Evolutionary conservation across 2,113 vertebrate genomes (phyloP).

Genomic region (Macroglossus sobrinus): DNA sequence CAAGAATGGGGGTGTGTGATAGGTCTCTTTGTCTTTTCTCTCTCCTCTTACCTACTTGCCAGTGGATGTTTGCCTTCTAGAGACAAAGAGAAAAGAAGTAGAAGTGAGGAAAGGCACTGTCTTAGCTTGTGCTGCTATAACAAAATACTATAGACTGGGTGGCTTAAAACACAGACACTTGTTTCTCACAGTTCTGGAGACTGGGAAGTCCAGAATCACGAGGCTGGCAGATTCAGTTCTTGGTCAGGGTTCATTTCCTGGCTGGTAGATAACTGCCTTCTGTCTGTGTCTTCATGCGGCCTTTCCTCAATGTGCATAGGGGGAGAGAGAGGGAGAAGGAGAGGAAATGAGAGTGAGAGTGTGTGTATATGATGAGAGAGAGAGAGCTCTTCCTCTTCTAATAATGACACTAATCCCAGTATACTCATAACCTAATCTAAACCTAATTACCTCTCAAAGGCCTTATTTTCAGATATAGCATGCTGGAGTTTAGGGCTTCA

Average conservation of each 20-base stretch:
- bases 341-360: neutral
- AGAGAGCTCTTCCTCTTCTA: neutral
- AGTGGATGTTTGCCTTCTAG: neutral
- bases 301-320: neutral
- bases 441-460: neutral
- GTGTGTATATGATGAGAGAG: neutral
- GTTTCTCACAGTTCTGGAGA: neutral
- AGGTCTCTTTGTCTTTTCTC: neutral
- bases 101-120: neutral
- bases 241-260: neutral
- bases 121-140: neutral
- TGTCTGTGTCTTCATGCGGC: fast-evolving
- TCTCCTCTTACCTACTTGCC: neutral
- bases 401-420: neutral
- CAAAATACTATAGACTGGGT: neutral
- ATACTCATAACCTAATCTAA: neutral
- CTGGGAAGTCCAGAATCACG: neutral
- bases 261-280: neutral
- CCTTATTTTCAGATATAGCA: neutral
- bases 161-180: neutral
- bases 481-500: neutral
- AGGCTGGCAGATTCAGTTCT: neutral
- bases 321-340: neutral
- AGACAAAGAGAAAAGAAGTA: neutral
- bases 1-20: neutral